Evolutionary conservation across 2,888 invertebrate genomes (phyloP).

Genomic region (Cerastis leucographa): DNA sequence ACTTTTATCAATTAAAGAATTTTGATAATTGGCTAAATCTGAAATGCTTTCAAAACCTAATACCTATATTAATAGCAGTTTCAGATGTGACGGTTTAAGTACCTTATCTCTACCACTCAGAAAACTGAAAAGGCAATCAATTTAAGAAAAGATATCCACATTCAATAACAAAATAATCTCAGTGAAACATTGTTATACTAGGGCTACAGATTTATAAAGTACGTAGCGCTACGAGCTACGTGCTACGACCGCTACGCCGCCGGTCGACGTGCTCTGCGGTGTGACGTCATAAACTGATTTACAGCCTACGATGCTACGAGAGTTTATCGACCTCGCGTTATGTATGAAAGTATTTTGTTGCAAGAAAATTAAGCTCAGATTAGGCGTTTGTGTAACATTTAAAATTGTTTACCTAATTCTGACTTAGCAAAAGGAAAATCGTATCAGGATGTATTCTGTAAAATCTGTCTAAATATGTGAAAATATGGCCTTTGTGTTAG

Average conservation of each 20-base stretch:
- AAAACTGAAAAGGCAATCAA: background rate
- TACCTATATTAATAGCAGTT: background rate
- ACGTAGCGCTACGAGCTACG: slow-evolving; percentile 60
- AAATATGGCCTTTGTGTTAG: no score
- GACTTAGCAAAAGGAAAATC: background rate
- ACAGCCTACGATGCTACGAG: slow-evolving; percentile 71
- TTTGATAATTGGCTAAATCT: background rate
- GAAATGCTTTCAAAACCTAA: background rate
- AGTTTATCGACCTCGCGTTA: slow-evolving; percentile 71
- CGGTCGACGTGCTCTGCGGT: slow-evolving; percentile 65
- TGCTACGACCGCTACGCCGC: slow-evolving; percentile 69
- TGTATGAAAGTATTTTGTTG: slow-evolving; percentile 41
- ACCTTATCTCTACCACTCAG: no score
- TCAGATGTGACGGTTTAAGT: background rate
- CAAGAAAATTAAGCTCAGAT: slow-evolving; percentile 2
- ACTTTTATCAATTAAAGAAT: background rate
- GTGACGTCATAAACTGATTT: slow-evolving; percentile 78
- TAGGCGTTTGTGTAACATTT: background rate
- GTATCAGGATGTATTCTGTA: background rate
- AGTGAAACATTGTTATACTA: slow-evolving; percentile 49
- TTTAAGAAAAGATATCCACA: background rate
- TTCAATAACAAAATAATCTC: slow-evolving; percentile 51
- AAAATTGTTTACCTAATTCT: background rate
- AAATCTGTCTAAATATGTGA: background rate
- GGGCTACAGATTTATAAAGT: slow-evolving; percentile 57